phyloP scores from a whole-genome alignment of 2,113 vertebrate genomes.

The Ageneiosus marmoratus region DNA sequence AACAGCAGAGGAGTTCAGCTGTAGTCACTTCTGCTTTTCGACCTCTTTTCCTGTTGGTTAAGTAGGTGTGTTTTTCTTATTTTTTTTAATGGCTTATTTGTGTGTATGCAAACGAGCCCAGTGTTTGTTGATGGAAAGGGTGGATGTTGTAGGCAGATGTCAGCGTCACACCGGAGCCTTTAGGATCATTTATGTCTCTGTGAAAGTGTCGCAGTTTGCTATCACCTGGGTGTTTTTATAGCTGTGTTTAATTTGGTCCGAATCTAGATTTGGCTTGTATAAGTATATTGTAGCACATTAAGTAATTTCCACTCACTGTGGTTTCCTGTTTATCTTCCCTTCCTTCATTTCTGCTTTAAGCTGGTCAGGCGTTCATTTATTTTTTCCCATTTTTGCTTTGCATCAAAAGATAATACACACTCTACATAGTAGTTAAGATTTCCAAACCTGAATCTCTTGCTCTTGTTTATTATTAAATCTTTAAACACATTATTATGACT shows the following conservation, averaged over 20 bases:
- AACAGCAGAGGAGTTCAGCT: slow-evolving; percentile 54
- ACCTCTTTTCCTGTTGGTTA: slow-evolving; percentile 1
- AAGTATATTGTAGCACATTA: not conserved
- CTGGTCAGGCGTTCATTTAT: not conserved
- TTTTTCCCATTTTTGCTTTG: not conserved
- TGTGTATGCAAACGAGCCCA: not conserved
- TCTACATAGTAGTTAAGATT: not conserved
- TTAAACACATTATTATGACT: slow-evolving; percentile 3
- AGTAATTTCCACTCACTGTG: not conserved
- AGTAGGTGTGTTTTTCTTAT: not conserved
- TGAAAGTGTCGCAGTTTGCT: slow-evolving; percentile 40
- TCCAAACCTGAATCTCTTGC: not conserved
- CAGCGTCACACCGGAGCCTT: slow-evolving; percentile 35
- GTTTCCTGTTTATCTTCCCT: not conserved
- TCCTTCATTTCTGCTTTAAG: slow-evolving; percentile 30
- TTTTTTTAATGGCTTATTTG: not conserved
- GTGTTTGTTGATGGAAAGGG: slow-evolving; percentile 37
- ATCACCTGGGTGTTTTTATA: not conserved
- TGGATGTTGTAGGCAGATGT: slow-evolving; percentile 39
- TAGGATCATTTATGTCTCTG: not conserved
- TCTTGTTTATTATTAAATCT: not conserved
- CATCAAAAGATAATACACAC: not conserved
- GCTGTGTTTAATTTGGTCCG: not conserved
- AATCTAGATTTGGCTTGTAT: not conserved
- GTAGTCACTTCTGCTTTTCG: slow-evolving; percentile 60